These are phyloP conservation scores for Leucoma salicis DNA, from an alignment of 2,888 invertebrate species.

Conservation along the genomic window DNA sequence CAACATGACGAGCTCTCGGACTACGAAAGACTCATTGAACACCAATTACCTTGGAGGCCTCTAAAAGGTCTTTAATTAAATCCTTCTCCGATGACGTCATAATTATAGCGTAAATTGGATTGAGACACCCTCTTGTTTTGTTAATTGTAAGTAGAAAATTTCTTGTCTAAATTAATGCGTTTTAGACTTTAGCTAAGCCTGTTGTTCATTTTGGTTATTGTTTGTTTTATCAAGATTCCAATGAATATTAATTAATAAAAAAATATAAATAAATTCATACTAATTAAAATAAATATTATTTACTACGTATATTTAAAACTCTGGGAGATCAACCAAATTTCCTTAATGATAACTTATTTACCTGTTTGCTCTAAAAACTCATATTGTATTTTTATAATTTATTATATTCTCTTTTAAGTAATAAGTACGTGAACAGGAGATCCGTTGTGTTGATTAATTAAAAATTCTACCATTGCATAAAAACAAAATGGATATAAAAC, in stretches of 20 bases:
- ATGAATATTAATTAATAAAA: neutral
- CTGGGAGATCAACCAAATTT: no score
- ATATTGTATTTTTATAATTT: no score
- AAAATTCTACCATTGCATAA: no score
- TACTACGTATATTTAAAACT: no score
- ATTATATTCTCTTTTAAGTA: no score
- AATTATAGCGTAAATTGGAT: conserved; percentile 78
- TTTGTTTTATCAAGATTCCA: conserved; percentile 9
- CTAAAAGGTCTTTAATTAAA: conserved; percentile 80
- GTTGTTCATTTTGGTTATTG: conserved; percentile 19
- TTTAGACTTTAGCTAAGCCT: conserved; percentile 30
- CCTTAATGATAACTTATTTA: no score
- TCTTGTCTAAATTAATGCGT: conserved; percentile 61
- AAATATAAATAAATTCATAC: no score
- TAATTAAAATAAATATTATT: no score
- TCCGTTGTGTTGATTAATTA: no score
- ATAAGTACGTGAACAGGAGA: no score
- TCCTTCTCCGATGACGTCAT: conserved; percentile 81
- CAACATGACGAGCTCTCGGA: conserved; percentile 58
- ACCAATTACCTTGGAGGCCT: conserved; percentile 77
- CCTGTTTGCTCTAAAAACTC: no score
- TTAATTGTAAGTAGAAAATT: conserved; percentile 72
- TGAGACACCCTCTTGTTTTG: conserved; percentile 72
- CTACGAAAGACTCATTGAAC: conserved; percentile 80
- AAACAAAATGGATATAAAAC: no score